These are phyloP conservation scores for Metacarcinus magister DNA, from an alignment of 2,888 invertebrate species.

Conservation along the genomic window DNA sequence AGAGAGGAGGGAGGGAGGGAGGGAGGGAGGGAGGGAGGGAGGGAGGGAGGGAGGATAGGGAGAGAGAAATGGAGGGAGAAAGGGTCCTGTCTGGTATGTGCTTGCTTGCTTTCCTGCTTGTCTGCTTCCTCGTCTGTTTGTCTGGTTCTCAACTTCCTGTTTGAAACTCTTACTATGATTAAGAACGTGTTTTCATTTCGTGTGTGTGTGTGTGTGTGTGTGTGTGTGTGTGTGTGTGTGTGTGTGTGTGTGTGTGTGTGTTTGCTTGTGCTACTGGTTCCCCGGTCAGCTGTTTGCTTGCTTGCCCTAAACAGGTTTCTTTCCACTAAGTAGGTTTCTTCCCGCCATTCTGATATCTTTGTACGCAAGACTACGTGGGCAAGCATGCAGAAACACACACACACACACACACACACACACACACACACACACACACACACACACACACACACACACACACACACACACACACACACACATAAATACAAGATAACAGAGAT, in stretches of 20 bases:
- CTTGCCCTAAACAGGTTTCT: slow-evolving; percentile 5
- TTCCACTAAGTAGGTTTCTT: not conserved
- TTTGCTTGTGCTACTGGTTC: too few species aligned
- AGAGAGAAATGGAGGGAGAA: too few species aligned
- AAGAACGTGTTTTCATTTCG: not conserved
- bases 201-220: slow-evolving; percentile 26
- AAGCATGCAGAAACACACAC: not conserved
- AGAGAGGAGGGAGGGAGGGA: not conserved
- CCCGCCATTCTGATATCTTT: not conserved
- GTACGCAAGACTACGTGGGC: not conserved
- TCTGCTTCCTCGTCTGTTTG: too few species aligned
- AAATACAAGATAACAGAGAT: not conserved
- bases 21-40: not conserved
- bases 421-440: slow-evolving; percentile 26
- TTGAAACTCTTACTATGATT: not conserved
- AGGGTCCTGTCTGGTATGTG: not conserved
- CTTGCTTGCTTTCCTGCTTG: not conserved
- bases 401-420: slow-evolving; percentile 4
- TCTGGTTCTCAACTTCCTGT: not conserved
- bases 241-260: not conserved
- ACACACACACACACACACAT: not conserved
- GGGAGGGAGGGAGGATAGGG: too few species aligned
- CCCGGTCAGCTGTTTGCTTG: slow-evolving; percentile 16
- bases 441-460: not conserved
- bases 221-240: not conserved